Evolutionary conservation across 30 jellyfish, hydroid and myxozoan species (phyloP).

Genomic region (Hydractinia echinata): DNA sequence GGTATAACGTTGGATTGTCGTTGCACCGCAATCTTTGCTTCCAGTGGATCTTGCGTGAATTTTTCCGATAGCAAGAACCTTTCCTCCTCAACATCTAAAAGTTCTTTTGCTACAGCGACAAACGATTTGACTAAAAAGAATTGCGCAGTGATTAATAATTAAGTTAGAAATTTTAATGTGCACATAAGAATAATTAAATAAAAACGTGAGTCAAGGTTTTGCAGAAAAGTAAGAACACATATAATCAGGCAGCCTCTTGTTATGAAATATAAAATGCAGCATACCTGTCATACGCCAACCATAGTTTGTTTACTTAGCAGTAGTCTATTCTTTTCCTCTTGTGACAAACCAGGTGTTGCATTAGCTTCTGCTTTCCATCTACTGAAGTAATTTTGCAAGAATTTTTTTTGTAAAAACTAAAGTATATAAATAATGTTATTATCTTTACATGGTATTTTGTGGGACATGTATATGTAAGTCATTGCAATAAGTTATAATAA

Average conservation of each 20-base stretch:
- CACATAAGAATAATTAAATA: too few species aligned
- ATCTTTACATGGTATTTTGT: not conserved
- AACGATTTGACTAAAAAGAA: slow-evolving; percentile 4
- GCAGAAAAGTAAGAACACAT: not conserved
- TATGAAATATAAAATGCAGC: too few species aligned
- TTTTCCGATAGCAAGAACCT: not conserved
- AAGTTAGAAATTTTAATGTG: too few species aligned
- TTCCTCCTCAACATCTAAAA: not conserved
- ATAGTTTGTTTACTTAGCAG: not conserved
- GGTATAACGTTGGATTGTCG: not conserved
- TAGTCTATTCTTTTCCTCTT: not conserved
- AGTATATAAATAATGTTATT: not conserved
- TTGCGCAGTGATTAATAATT: too few species aligned
- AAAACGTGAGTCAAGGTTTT: not conserved
- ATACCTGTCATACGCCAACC: slow-evolving; percentile 9
- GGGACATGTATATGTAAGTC: too few species aligned
- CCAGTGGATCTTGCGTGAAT: slow-evolving; percentile 2
- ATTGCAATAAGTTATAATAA: not conserved
- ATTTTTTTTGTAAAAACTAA: not conserved
- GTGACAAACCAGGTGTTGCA: not conserved
- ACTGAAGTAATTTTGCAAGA: not conserved
- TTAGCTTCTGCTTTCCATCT: not conserved
- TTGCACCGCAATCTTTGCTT: not conserved
- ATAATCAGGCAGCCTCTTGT: too few species aligned
- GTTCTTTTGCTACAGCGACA: slow-evolving; percentile 5